Base-by-base conservation (phyloP, 2,797 vertebrate genomes). In the Luscinia megarhynchos region DNA sequence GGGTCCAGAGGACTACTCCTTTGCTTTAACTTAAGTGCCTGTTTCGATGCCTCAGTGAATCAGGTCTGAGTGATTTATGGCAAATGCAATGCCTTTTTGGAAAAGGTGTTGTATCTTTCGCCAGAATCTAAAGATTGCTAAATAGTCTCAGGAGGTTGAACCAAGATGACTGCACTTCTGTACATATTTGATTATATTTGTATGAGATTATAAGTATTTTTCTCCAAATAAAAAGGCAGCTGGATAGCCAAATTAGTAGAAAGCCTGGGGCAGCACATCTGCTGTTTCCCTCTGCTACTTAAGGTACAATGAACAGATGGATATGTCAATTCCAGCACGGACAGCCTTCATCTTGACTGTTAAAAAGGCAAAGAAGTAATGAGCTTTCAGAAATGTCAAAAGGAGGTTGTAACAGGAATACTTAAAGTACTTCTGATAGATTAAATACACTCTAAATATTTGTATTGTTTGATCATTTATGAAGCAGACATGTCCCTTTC, bases 251-350 rank as follows among this genome's bases (percentile, higher is more conserved):
- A 91, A 90, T 76, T 57, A 91, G 69, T 26, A 53, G 23, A 87
- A 95, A 76, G 93, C 89, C 94, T 74, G 51, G 46, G 87, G 92
- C 84, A 91, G 85, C 55, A 91, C 77, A 95, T 72, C 91, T 95
- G 94, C 68, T 76, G 58, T 67, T 92, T 89, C 8, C 48, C 59
- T 61, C 43, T 82, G 61, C 41, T 84, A 69, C 66, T 67, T 76
- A 51, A 57, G 38, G n/a, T 43, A 80, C 48, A 90, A 93, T 3
- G 29, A 95, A 63, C 78, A 92, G 66, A 96, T 92, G 91, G 87
- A 89, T 93, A 93, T 72, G 76, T 90, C 7, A 7, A 72, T 90
- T 79, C 26, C 38, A 87, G 18, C 18, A 53, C 51, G 87, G 85
- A 90, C 67, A 84, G 79, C 61, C 43, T 83, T 95, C 84, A 92